Percentiles rank a stretch among this genome's conserved stretches.
These are phyloP conservation scores for Elanoides forficatus DNA, from an alignment of 2,113 vertebrate species.

Conservation along the genomic window DNA sequence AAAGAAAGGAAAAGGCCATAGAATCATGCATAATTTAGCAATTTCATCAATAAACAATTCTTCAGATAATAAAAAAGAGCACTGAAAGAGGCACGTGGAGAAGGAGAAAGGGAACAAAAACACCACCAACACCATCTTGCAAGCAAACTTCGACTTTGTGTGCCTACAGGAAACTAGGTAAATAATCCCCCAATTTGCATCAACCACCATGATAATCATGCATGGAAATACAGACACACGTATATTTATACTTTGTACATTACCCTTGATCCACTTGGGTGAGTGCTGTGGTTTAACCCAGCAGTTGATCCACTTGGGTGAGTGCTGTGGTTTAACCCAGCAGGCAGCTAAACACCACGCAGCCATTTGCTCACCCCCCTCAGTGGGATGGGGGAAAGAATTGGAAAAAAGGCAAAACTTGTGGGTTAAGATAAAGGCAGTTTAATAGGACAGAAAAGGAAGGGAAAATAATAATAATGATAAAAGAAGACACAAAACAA, in stretches of 20 bases:
- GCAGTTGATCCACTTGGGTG: background rate
- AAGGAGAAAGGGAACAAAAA: background rate
- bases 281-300: background rate
- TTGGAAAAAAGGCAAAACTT: no score
- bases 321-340: no score
- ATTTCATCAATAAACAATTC: conserved; percentile 51
- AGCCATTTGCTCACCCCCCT: no score
- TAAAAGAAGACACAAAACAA: no score
- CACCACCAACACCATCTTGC: background rate
- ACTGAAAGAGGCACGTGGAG: background rate
- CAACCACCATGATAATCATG: background rate
- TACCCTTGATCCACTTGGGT: background rate
- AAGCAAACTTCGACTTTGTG: background rate
- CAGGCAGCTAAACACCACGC: no score
- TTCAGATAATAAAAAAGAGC: conserved; percentile 32
- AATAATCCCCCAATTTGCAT: background rate
- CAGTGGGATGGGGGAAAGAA: no score
- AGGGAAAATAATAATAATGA: no score
- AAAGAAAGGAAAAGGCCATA: conserved; percentile 29
- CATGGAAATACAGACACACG: background rate
- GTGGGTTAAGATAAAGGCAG: no score
- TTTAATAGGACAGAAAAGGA: no score
- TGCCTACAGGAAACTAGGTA: background rate
- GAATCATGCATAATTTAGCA: conserved; percentile 43
- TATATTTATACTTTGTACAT: background rate